These are phyloP conservation scores for Nesospiza acunhae DNA, from an alignment of 2,113 vertebrate genomes.

Conservation along the genomic window DNA sequence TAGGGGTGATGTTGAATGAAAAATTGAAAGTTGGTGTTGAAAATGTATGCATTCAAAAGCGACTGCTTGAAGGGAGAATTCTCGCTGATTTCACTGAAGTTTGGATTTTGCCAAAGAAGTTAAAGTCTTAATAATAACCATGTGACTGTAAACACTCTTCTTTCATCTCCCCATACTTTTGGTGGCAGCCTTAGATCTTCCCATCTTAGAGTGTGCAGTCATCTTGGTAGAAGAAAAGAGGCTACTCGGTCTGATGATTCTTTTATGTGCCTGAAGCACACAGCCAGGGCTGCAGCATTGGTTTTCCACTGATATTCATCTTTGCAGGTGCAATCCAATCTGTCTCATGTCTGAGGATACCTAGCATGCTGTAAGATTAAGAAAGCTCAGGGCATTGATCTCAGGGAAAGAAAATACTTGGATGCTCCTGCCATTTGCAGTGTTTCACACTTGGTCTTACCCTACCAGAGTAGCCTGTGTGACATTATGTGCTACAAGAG, in stretches of 20 bases:
- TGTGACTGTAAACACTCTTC: neutral
- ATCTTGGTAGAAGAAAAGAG: neutral
- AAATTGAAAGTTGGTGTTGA: neutral
- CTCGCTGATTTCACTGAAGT: neutral
- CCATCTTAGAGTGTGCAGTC: neutral
- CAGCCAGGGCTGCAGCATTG: neutral
- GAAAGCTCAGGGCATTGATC: neutral
- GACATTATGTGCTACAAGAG: neutral
- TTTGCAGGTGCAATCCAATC: slow-evolving; percentile 1
- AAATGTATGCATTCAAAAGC: neutral
- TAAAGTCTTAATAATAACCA: neutral
- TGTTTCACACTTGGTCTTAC: neutral
- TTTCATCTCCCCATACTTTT: neutral
- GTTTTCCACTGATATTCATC: neutral
- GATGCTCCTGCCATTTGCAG: neutral
- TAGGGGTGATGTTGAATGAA: neutral
- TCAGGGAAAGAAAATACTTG: neutral
- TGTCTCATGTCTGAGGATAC: neutral
- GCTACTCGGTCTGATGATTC: neutral
- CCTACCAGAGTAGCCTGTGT: neutral
- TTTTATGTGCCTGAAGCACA: neutral
- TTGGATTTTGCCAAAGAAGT: neutral
- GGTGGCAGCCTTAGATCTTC: neutral
- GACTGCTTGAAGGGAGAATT: neutral
- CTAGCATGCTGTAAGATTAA: neutral